Evolutionary conservation across 2,888 invertebrate species (phyloP), one percentile per base, ranked within the genome.

Genomic region (Clistopyga incitator): DNA sequence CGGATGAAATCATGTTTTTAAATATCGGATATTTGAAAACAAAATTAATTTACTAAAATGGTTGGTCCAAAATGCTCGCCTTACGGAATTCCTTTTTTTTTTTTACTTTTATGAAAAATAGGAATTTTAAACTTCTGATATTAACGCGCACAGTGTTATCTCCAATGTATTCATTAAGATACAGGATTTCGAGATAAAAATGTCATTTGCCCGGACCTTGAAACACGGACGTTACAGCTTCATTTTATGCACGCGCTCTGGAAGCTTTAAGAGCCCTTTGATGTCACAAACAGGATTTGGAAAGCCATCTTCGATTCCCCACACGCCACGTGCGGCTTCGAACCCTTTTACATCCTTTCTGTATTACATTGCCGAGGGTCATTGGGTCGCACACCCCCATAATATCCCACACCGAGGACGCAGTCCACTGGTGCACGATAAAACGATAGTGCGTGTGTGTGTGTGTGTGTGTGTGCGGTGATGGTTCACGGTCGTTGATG

Each of bases 401-500:
- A 25, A 34, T 38, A 42, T 50, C 50, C 34, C 34, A 50, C 18
- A 29, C 25, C 20, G 34, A 54, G 54, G 15, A 54, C 18, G 34
- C 34, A n/a, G 13, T 64, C 38, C 47, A 70, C 11, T 18, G 52
- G 52, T 78, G 42, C 42, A 23, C 52, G 52, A n/a, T 47, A 18
- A n/a, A n/a, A n/a, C n/a, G n/a, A n/a, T n/a, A n/a, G n/a, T n/a
- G n/a, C n/a, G n/a, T n/a, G n/a, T n/a, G n/a, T n/a, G n/a, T n/a
- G n/a, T n/a, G n/a, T n/a, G n/a, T n/a, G n/a, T n/a, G 29, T 29
- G 54, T 47, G 70, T 47, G 47, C 45, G 11, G 20, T 56, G 47
- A 3, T 47, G 65, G 56, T 82, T 79, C 78, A 82, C 72, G 79
- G 71, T 79, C 68, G 61, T 79, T 77, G 47, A 82, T 76, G 64